These are phyloP conservation scores for Hippocampus mohnikei DNA, from an alignment of 2,113 vertebrate species.

Conservation along the genomic window DNA sequence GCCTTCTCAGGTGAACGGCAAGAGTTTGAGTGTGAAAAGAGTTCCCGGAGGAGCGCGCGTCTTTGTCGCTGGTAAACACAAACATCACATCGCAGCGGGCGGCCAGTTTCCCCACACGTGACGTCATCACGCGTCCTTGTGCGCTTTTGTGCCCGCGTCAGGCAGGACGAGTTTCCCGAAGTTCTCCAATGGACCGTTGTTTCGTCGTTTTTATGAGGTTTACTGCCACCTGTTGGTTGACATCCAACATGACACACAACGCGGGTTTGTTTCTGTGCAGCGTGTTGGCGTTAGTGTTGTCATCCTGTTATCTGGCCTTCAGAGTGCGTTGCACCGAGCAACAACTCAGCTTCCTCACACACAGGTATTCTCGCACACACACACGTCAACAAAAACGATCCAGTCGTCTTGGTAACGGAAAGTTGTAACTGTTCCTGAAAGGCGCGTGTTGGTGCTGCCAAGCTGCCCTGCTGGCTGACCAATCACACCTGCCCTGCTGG, in stretches of 20 bases:
- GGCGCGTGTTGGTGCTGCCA: constrained; percentile 35
- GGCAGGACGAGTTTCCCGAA: constrained; percentile 61
- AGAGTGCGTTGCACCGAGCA: constrained; percentile 63
- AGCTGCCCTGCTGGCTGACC: constrained; percentile 56
- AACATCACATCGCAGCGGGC: too few relatives aligned
- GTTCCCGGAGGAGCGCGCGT: constrained; percentile 74
- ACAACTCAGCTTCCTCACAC: constrained; percentile 58
- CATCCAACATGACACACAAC: not conserved
- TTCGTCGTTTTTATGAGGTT: constrained; percentile 19
- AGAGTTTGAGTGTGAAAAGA: constrained; percentile 84
- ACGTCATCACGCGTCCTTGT: not conserved
- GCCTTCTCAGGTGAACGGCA: constrained; percentile 66
- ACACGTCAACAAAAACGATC: too few relatives aligned
- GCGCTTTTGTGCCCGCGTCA: constrained; percentile 2
- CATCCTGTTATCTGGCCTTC: constrained; percentile 58
- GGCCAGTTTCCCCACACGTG: too few relatives aligned
- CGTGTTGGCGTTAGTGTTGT: constrained; percentile 51
- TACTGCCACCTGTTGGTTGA: too few relatives aligned
- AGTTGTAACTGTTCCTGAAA: constrained; percentile 1
- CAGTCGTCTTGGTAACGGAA: not conserved
- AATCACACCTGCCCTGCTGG: constrained; percentile 59
- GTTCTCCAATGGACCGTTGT: constrained; percentile 85
- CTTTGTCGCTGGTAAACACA: constrained; percentile 78
- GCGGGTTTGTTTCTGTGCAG: constrained; percentile 18
- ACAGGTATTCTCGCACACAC: not conserved